Evolutionary conservation across 2,113 vertebrate species (phyloP).

Genomic region (Varanus komodoensis): DNA sequence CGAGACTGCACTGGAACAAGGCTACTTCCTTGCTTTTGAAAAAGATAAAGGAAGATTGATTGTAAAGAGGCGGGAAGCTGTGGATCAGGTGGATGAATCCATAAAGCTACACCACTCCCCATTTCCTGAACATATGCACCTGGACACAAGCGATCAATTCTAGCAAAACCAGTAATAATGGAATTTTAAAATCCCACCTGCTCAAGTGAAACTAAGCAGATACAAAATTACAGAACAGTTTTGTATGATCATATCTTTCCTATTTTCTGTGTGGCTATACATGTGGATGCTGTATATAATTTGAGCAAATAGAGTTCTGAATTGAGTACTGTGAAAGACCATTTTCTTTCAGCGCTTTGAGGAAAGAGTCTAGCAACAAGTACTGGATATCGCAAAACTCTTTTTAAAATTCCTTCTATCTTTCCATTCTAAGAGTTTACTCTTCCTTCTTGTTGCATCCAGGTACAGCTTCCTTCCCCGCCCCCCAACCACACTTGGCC

Average conservation of each 20-base stretch:
- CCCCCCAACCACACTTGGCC: not conserved
- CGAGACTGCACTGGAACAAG: conserved; percentile 73
- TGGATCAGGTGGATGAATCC: conserved; percentile 68
- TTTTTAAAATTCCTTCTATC: not conserved
- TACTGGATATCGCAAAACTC: not conserved
- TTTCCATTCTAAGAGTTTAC: not conserved
- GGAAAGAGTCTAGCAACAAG: not conserved
- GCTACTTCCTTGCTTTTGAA: conserved; percentile 78
- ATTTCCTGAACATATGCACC: not conserved
- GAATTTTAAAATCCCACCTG: not conserved
- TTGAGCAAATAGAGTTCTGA: not conserved
- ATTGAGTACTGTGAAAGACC: not conserved
- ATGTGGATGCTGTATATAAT: not conserved
- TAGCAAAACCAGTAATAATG: not conserved
- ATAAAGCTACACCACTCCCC: conserved; percentile 57
- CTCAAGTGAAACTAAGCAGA: not conserved
- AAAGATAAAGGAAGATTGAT: conserved; percentile 62
- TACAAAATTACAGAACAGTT: too few species aligned
- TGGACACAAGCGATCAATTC: not conserved
- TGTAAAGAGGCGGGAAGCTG: conserved; percentile 66
- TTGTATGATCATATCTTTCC: too few species aligned
- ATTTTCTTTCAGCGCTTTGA: not conserved
- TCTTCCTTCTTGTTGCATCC: not conserved
- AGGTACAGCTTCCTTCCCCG: not conserved
- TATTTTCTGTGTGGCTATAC: not conserved